A percentile compares a stretch with the other conserved stretches of the same genome.
Conservation (phyloP, 2,113 vertebrate genomes). For the Formicarius rufipectus region DNA sequence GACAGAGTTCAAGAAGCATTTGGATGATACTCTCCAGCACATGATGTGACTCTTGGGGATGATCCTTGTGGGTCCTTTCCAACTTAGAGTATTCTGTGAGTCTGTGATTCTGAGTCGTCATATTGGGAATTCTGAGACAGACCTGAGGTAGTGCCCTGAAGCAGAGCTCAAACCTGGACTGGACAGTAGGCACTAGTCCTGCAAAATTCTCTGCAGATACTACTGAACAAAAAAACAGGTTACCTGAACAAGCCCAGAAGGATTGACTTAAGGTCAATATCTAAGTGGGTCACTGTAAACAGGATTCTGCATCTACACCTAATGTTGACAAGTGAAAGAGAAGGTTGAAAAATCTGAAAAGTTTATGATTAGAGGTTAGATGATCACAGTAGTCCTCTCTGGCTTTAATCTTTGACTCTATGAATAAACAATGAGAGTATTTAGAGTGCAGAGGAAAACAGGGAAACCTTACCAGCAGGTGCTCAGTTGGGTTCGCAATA, state of each 20-base stretch:
- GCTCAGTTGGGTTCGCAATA: conserved; percentile 36
- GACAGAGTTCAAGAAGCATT: neutral
- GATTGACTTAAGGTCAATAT: neutral
- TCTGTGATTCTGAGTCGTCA: neutral
- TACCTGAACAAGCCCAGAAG: neutral
- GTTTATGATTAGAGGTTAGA: conserved; percentile 42
- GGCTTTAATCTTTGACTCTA: conserved; percentile 53
- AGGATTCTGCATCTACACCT: neutral
- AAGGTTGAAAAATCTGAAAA: conserved; percentile 3
- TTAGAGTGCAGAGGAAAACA: conserved; percentile 30
- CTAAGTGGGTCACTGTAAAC: neutral
- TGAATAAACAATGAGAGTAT: conserved; percentile 66
- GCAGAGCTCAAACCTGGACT: neutral
- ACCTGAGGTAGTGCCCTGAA: accelerated
- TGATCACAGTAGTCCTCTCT: conserved; percentile 32
- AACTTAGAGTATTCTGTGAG: neutral
- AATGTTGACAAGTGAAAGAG: neutral
- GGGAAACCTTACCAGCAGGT: conserved; percentile 51
- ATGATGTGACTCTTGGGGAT: neutral
- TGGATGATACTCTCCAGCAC: neutral
- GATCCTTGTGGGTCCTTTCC: neutral
- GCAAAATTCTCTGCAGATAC: neutral
- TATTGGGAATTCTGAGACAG: neutral
- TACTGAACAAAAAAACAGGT: neutral
- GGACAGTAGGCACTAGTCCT: neutral